These are phyloP conservation scores for Galleria mellonella DNA, from an alignment of 1,140 invertebrate species.

Conservation along the genomic window DNA sequence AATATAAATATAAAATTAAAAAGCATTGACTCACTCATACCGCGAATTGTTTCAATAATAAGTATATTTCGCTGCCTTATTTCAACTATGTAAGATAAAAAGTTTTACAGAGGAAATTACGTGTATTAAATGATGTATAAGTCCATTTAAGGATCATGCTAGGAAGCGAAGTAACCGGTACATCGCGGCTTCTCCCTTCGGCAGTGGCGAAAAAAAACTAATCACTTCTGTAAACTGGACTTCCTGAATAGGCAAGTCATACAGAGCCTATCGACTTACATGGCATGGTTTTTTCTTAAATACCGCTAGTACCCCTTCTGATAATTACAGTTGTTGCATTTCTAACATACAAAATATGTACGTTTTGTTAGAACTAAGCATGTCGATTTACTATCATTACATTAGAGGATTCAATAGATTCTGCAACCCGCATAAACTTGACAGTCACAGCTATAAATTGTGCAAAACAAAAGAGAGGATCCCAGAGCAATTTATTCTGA, in stretches of 20 bases:
- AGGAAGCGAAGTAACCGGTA: constrained; percentile 46
- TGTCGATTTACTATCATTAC: constrained; percentile 19
- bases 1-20: too few species aligned
- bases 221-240: constrained; percentile 40
- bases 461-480: constrained; percentile 42
- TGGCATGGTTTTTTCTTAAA: constrained; percentile 12
- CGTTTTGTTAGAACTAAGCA: constrained; percentile 20
- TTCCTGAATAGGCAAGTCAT: constrained; percentile 19
- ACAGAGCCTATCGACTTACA: constrained; percentile 9
- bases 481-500: constrained; percentile 32
- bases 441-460: constrained; percentile 43
- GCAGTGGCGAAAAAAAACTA: constrained; percentile 32
- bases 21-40: too few species aligned
- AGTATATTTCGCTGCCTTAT: constrained; percentile 3
- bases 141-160: constrained; percentile 48
- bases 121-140: constrained; percentile 35
- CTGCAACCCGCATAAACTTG: constrained; percentile 36
- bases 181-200: not conserved
- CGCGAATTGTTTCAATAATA: too few species aligned
- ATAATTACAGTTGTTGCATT: not conserved
- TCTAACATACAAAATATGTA: constrained; percentile 8
- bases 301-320: constrained; percentile 7
- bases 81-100: constrained; percentile 35
- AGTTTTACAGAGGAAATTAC: constrained; percentile 42
- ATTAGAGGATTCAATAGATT: constrained; percentile 24